Evolutionary conservation across 1,140 invertebrate species (phyloP).

Genomic region (Asbolus verrucosus): DNA sequence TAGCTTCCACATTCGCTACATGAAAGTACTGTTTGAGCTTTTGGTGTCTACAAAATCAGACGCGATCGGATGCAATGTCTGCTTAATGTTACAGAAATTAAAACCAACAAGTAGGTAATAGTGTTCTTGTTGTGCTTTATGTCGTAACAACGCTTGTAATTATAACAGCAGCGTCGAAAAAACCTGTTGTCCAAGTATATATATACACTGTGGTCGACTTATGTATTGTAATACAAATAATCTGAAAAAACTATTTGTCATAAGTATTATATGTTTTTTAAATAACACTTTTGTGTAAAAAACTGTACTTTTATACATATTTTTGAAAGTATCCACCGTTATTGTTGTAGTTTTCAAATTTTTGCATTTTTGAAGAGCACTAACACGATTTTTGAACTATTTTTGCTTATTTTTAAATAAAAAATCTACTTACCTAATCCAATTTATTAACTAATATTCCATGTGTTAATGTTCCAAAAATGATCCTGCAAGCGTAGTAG

Average conservation of each 20-base stretch:
- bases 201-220: not conserved
- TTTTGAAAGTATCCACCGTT: not conserved
- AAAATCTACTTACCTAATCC: slow-evolving; percentile 4
- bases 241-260: too few relatives aligned
- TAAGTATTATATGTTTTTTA: too few relatives aligned
- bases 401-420: slow-evolving; percentile 32
- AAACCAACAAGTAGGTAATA: too few relatives aligned
- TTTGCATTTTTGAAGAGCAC: slow-evolving; percentile 34
- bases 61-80: slow-evolving; percentile 2
- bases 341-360: not conserved
- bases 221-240: not conserved
- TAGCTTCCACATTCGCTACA: slow-evolving; percentile 18
- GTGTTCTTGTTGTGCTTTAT: slow-evolving; percentile 18
- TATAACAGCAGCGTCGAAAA: not conserved
- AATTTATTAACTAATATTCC: too few relatives aligned
- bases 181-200: too few relatives aligned
- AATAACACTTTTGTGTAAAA: not conserved
- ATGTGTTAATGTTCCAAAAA: too few relatives aligned
- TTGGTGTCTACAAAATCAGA: slow-evolving; percentile 21
- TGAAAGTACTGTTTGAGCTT: slow-evolving; percentile 37
- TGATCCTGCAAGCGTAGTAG: too few relatives aligned
- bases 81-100: slow-evolving; percentile 1
- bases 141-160: slow-evolving; percentile 7
- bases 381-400: slow-evolving; percentile 39
- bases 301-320: slow-evolving; percentile 25